phyloP scores from a whole-genome alignment of 2,113 vertebrate genomes.

The Odocoileus virginianus region DNA sequence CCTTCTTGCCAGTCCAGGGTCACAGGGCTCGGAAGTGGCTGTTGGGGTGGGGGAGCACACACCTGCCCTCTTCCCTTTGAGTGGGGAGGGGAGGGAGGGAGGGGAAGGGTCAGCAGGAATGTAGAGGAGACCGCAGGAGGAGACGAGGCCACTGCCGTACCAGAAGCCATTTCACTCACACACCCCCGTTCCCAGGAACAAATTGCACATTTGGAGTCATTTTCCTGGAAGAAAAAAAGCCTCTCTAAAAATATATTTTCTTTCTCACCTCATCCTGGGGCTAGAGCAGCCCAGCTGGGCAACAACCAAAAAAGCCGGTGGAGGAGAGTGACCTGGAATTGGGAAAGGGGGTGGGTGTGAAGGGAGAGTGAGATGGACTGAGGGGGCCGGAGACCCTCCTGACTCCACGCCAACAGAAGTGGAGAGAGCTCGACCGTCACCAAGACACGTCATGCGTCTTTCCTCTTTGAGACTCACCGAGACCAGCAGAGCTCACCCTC shows the following conservation, averaged over 20 bases:
- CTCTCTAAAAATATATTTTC: slow-evolving; percentile 54
- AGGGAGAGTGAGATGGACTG: not conserved
- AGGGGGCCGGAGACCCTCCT: accelerated
- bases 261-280: slow-evolving; percentile 29
- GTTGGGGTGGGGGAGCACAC: accelerated
- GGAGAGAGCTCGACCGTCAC: accelerated
- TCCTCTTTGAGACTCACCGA: not conserved
- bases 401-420: accelerated
- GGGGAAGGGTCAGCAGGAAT: not conserved
- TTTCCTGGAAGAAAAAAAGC: slow-evolving; percentile 43
- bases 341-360: not conserved
- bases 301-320: too few relatives aligned
- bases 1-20: not conserved
- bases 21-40: not conserved
- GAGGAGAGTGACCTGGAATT: not conserved
- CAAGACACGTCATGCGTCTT: accelerated
- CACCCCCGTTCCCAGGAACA: not conserved
- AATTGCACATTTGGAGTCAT: slow-evolving; percentile 37
- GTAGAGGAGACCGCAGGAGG: accelerated
- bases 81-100: accelerated
- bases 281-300: not conserved
- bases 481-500: accelerated
- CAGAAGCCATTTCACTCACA: not conserved
- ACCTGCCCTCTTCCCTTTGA: not conserved
- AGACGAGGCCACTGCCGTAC: accelerated